Evolutionary conservation across 2,888 invertebrate species (phyloP), one percentile per base, ranked within the genome.

Genomic region (Ephialtes manifestator): DNA sequence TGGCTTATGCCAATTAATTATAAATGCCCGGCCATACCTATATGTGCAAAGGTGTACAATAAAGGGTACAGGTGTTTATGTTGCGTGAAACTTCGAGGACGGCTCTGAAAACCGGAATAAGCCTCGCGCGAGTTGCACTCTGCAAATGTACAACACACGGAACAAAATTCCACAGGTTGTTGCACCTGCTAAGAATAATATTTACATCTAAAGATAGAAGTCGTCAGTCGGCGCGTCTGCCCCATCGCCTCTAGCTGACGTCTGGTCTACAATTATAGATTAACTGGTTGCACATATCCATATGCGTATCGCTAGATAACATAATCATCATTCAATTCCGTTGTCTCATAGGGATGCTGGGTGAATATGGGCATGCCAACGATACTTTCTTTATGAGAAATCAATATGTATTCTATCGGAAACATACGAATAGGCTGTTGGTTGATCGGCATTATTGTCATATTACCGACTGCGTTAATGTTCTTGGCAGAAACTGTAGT

Each of bases 151-250:
- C 46, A 13, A 20, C 10, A 20, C 8, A 1, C 1, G 18, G 51
- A 43, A 46, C 53, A 35, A 68, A 70, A 70, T 79, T 75, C 75
- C 35, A 63, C 79, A 79, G 83, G 83, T 84, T 84, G 83, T 80
- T 76, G 80, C 79, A 80, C 80, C 80, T 80, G 79, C 80, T 75
- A 63, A 76, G 28, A 76, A 83, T 83, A 76, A 83, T 83, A 75
- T 83, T 83, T 80, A 80, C 79, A 79, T 83, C 53, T 60, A n/a
- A 83, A 79, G 68, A 75, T 68, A 75, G 60, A 53, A 79, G 67
- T 28, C 58, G 51, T 70, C 81, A 83, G 77, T 83, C 77, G 39
- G 78, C 77, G 58, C 51, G 83, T 83, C 83, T 67, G 65, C 63
- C 60, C 28, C 72, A 58, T 68, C 81, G 74, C 65, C 11, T 10